Base-by-base conservation (phyloP, 2,888 invertebrate genomes). In the Didymodactylos carnosus region DNA sequence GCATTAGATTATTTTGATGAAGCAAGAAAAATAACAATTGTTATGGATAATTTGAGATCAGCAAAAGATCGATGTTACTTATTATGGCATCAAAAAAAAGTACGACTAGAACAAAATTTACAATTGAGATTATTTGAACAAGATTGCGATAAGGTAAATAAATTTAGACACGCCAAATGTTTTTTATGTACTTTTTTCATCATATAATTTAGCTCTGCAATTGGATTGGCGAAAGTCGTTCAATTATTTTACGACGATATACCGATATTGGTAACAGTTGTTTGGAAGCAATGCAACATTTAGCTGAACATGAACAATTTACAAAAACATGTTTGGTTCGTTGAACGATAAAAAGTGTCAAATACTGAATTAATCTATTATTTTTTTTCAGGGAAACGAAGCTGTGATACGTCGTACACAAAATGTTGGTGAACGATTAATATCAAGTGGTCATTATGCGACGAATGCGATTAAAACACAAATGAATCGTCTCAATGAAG, bases 121-220 rank as follows among this genome's bases (percentile, higher is more conserved):
- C 83, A 83, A 77, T 80, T 83, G 69, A 77, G 82, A 62, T 79
- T 83, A 75, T 82, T 83, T 78, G 82, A 83, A 77, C 79, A 81
- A 74, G 83, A 83, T 78, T 80, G 81, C 6, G 81, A 81, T 77
- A 81, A 83, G 79, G 82, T 82, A 75, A 73, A 77, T 53, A 41
- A 71, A 6, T 19, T 23, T 39, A 6, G 13, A 72, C 72, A 40
- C 72, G 72, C 43, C 62, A 71, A 51, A 10, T 16, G 4, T 25
- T 29, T 75, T 23, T 27, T 23, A 72, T 77, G 81, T 82, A 10
- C 75, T 13, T 75, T 69, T n/a, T n/a, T n/a, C n/a, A n/a, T n/a
- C n/a, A n/a, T n/a, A n/a, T n/a, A n/a, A n/a, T n/a, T 27, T 85
- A 92, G 89, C 94, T 95, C 93, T 90, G 94, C 81, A 93, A 95